Conservation (phyloP, 2,797 vertebrate genomes). For the Halcyon chelicuti region DNA sequence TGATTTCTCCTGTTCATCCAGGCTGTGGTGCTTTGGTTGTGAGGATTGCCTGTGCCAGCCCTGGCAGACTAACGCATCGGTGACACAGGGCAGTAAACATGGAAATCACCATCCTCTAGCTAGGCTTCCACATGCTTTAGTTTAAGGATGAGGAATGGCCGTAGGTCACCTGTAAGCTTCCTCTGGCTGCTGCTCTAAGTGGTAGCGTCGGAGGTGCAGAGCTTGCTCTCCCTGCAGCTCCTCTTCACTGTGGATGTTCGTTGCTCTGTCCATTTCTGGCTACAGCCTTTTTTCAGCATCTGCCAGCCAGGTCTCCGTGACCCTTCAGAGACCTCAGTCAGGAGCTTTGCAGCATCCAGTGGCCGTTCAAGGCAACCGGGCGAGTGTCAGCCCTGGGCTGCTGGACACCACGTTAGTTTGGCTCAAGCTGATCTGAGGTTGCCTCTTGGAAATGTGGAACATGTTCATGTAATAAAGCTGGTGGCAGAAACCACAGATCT, state of each 20-base stretch:
- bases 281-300: not conserved
- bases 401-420: not conserved
- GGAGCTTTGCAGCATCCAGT: rapidly evolving
- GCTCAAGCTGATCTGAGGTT: not conserved
- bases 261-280: not conserved
- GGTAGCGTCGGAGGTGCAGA: not conserved
- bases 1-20: not conserved
- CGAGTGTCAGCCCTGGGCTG: not conserved
- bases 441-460: not conserved
- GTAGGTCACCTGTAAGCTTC: not conserved
- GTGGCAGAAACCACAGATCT: not conserved
- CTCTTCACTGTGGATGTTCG: not conserved
- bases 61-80: not conserved
- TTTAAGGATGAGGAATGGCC: not conserved
- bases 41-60: not conserved
- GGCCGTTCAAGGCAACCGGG: rapidly evolving
- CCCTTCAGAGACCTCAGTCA: too few species aligned
- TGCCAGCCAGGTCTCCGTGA: not conserved
- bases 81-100: not conserved
- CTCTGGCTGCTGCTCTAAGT: not conserved
- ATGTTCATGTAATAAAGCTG: not conserved
- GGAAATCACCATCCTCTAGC: not conserved
- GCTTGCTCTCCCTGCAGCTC: not conserved
- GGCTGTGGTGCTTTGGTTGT: not conserved
- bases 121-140: not conserved